A percentile compares a stretch with the other conserved stretches of the same genome.
Conservation (phyloP, 1,140 invertebrate genomes). For the Littorina saxatilis region DNA sequence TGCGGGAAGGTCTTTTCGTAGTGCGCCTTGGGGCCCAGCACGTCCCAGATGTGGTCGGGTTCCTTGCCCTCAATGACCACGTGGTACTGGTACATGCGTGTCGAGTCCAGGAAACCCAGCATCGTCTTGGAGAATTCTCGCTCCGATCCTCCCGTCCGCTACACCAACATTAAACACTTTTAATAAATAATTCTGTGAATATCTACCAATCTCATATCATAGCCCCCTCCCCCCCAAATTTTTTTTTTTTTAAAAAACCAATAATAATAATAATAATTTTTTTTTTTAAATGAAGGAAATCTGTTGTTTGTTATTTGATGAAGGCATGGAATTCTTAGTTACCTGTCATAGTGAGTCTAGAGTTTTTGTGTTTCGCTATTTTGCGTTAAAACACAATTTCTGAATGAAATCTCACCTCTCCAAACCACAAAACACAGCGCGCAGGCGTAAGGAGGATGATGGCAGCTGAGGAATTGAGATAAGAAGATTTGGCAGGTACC, state of each 20-base stretch:
- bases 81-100: conserved; percentile 40
- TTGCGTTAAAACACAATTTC: too few species aligned
- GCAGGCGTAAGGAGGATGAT: conserved; percentile 36
- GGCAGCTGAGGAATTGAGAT: conserved; percentile 48
- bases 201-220: too few species aligned
- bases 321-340: too few species aligned
- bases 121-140: conserved; percentile 53
- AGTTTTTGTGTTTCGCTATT: too few species aligned
- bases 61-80: conserved; percentile 43
- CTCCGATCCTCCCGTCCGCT: conserved; percentile 47
- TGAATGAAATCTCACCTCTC: conserved; percentile 42
- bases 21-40: conserved; percentile 27
- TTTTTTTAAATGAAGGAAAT: too few species aligned
- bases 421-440: conserved; percentile 50
- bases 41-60: conserved; percentile 42
- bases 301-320: too few species aligned
- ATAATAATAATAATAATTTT: too few species aligned
- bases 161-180: not conserved
- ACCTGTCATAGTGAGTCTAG: too few species aligned
- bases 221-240: too few species aligned
- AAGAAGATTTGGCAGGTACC: conserved; percentile 34
- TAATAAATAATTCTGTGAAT: too few species aligned
- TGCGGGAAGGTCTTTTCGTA: conserved; percentile 5
- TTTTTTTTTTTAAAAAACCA: too few species aligned
- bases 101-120: conserved; percentile 45